phyloP scores from a whole-genome alignment of 2,797 vertebrate species.

The Takifugu rubripes region DNA sequence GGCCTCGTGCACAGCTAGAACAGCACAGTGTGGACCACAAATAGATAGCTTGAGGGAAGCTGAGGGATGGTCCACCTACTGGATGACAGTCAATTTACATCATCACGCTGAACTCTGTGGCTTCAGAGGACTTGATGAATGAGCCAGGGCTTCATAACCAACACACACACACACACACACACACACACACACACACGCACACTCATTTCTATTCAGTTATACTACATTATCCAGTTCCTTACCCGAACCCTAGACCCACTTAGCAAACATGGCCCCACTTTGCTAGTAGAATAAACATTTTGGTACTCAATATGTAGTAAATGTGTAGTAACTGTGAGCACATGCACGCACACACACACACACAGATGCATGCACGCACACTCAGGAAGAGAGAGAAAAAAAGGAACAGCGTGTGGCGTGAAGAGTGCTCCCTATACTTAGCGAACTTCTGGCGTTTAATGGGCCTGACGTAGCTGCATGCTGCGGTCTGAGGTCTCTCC shows the following conservation, averaged over 20 bases:
- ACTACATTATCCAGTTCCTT: too few species aligned
- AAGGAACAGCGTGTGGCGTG: slow-evolving; percentile 45
- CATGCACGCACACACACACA: not conserved
- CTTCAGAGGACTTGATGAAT: slow-evolving; percentile 38
- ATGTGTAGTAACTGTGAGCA: not conserved
- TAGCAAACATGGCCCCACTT: too few species aligned
- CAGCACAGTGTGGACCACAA: slow-evolving; percentile 19
- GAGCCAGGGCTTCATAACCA: slow-evolving; percentile 33
- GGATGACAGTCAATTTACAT: slow-evolving; percentile 37
- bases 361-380: not conserved
- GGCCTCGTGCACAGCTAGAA: not conserved
- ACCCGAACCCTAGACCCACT: too few species aligned
- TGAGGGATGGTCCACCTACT: slow-evolving; percentile 19
- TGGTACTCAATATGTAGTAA: too few species aligned
- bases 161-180: slow-evolving; percentile 19
- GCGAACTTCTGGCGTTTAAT: slow-evolving; percentile 69
- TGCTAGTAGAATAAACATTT: too few species aligned
- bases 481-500: slow-evolving; percentile 77
- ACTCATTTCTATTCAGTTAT: too few species aligned
- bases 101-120: slow-evolving; percentile 25
- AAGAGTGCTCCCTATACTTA: slow-evolving; percentile 73
- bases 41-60: slow-evolving; percentile 18
- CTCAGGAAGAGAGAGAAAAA: not conserved
- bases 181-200: too few species aligned
- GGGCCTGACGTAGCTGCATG: slow-evolving; percentile 73